Conservation (phyloP, 2,797 vertebrate species). For the Lepidocolaptes lacrymiger region DNA sequence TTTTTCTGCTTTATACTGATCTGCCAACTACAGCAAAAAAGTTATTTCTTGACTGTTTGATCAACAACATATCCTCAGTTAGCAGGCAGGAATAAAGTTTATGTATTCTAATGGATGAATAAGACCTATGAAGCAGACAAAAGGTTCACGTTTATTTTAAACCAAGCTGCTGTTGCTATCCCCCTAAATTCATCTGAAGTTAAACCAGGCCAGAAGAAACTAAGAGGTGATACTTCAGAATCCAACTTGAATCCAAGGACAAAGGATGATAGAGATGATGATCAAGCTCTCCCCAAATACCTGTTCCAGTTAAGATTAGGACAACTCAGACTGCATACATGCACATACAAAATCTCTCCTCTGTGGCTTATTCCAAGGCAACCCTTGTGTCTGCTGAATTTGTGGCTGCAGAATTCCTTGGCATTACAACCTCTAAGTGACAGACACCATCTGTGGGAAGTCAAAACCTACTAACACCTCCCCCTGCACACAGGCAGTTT, state of each 20-base stretch:
- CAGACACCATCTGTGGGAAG: not conserved
- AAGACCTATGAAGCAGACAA: not conserved
- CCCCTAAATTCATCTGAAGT: not conserved
- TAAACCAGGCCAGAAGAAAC: not conserved
- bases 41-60: not conserved
- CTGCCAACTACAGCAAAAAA: not conserved
- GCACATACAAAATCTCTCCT: not conserved
- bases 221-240: not conserved
- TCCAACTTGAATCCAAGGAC: not conserved
- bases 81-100: not conserved
- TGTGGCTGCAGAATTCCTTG: not conserved
- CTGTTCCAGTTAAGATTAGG: not conserved
- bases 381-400: not conserved
- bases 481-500: not conserved
- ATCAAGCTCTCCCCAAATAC: not conserved
- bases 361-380: not conserved
- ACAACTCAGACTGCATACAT: not conserved
- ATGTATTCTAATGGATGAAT: not conserved
- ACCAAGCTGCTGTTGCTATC: not conserved
- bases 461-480: not conserved
- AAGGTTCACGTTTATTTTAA: not conserved
- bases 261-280: fast-evolving
- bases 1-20: not conserved
- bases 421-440: not conserved
- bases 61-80: not conserved